Evolutionary conservation across 1,140 invertebrate genomes (phyloP), one percentile per base, ranked within the genome.

Genomic region (Pogonognathellus flavescens): DNA sequence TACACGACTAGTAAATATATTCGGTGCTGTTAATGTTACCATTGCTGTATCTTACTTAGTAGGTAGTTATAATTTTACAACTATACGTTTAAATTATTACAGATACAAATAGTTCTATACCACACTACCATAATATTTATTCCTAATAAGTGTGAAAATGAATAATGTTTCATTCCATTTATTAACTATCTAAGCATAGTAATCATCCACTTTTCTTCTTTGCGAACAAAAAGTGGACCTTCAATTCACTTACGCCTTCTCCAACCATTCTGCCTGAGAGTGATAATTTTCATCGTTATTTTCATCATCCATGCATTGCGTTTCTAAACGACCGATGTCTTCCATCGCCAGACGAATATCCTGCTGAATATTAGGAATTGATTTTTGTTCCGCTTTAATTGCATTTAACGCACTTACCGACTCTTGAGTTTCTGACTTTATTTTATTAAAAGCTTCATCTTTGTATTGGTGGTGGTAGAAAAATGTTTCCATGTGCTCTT

Each of bases 231-330:
- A 41, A 41, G 31, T 41, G 6, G 2, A 41, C 31, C 31, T 41
- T 41, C 2, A 41, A 41, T 41, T 41, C 2, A 6, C 1, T 41
- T 41, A 41, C 6, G 1, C 13, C 70, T 50, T 49, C 0, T 76
- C 41, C n/a, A n/a, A 6, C 62, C 62, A 66, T 50, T 76, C 31
- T 7, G 70, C 1, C 31, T 50, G 70, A 18, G 31, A 76, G 18
- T 76, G 70, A 11, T 76, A 76, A 76, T 76, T 76, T 31, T 76
- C 70, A n/a, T 76, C 70, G 16, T 76, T 76, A 31, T 76, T 76
- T 18, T 76, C 70, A 25, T 76, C 70, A 3, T 76, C 31, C 10
- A 76, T 49, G 70, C 41, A 66, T 25, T 76, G 70, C 49, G 70
- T n/a, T 50, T 49, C 14, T 0, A 31, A 16, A 16, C 16, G 70